Evolutionary conservation across 2,113 vertebrate species (phyloP).

Genomic region (Campylorhamphus procurvoides): DNA sequence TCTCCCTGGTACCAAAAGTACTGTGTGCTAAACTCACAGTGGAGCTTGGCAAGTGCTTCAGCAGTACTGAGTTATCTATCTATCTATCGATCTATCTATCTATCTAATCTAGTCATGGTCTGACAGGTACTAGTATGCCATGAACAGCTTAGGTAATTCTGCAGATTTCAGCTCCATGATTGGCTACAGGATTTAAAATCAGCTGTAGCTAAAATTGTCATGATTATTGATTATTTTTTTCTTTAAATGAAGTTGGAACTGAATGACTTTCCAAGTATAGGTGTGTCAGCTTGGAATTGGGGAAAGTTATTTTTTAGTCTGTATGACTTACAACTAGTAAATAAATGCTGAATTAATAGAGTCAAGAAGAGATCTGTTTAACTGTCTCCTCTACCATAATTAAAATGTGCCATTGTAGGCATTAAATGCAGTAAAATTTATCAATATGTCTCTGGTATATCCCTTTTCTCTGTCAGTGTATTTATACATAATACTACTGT

Average conservation of each 20-base stretch:
- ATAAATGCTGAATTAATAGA: neutral
- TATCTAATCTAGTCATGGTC: neutral
- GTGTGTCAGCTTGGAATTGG: neutral
- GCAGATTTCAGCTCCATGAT: neutral
- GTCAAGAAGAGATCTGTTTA: neutral
- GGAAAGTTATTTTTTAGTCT: neutral
- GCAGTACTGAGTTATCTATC: neutral
- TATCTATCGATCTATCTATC: neutral
- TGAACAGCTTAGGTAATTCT: neutral
- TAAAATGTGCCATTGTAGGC: neutral
- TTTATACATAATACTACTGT: neutral
- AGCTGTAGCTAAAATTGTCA: neutral
- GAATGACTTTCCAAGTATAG: neutral
- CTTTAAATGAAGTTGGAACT: neutral
- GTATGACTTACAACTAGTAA: neutral
- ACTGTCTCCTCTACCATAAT: neutral
- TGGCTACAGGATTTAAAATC: neutral
- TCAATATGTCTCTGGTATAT: neutral
- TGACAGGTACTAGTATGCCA: neutral
- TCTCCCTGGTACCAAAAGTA: neutral
- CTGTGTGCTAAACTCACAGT: neutral
- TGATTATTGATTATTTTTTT: neutral
- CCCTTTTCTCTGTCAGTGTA: neutral
- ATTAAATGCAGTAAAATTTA: neutral
- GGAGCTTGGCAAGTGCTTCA: neutral